Percentiles rank a stretch among this genome's conserved stretches.
Conservation (phyloP, 2,888 invertebrate species). For the Trichogramma dendrolimi region DNA sequence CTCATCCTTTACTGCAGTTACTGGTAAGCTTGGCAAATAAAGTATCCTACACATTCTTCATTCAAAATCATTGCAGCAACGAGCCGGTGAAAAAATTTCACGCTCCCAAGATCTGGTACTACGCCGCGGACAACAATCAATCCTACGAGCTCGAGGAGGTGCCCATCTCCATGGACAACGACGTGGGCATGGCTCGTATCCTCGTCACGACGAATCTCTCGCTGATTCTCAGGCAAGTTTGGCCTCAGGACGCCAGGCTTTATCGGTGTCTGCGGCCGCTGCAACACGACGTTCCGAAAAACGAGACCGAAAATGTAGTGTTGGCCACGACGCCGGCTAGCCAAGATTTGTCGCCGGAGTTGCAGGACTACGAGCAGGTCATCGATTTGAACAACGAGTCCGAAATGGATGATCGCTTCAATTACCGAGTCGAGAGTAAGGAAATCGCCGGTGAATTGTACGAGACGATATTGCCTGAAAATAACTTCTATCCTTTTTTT, state of each 20-base stretch:
- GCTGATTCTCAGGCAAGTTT: slow-evolving; percentile 52
- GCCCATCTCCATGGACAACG: slow-evolving; percentile 53
- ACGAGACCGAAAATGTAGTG: not conserved
- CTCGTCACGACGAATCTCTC: slow-evolving; percentile 52
- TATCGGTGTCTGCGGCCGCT: slow-evolving; percentile 51
- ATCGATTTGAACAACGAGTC: slow-evolving; percentile 47
- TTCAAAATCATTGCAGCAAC: slow-evolving; percentile 21
- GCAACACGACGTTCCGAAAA: not conserved
- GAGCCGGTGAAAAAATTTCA: slow-evolving; percentile 50
- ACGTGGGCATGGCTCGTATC: slow-evolving; percentile 51
- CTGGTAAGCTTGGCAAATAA: slow-evolving; percentile 46
- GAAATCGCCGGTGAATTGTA: not conserved
- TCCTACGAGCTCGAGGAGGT: slow-evolving; percentile 48
- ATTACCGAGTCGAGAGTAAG: slow-evolving; percentile 55
- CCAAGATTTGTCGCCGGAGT: too few relatives aligned
- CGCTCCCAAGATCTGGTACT: slow-evolving; percentile 54
- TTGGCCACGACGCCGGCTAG: too few relatives aligned
- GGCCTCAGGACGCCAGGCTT: slow-evolving; percentile 51
- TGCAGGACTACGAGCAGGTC: too few relatives aligned
- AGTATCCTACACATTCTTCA: not conserved
- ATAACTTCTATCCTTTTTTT: not conserved
- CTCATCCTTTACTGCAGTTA: slow-evolving; percentile 54
- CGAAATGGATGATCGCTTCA: slow-evolving; percentile 51
- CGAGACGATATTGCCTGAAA: not conserved
- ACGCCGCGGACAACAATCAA: slow-evolving; percentile 50